Evolutionary conservation across 1,140 invertebrate species (phyloP).

Genomic region (Zaprionus lachaisei): DNA sequence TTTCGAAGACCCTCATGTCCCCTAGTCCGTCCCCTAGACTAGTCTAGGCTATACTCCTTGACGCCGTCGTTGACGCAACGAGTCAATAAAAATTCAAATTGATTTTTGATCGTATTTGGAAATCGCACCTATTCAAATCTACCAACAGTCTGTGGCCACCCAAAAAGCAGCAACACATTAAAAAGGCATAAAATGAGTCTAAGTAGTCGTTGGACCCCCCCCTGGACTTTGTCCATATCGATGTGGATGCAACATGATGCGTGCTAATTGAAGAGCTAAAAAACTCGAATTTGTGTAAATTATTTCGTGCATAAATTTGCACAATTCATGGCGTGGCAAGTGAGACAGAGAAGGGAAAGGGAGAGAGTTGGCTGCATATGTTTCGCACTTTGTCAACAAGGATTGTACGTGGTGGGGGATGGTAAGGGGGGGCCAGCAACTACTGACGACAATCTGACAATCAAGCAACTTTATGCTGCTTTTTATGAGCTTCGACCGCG

Average conservation of each 20-base stretch:
- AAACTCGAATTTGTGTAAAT: constrained; percentile 77
- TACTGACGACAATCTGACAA: constrained; percentile 55
- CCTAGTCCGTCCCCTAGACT: background rate
- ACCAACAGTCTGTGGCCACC: constrained; percentile 55
- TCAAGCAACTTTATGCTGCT: constrained; percentile 47
- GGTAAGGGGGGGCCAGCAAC: background rate
- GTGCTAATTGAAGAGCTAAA: constrained; percentile 75
- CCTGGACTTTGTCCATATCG: background rate
- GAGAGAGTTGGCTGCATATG: background rate
- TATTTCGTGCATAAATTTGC: constrained; percentile 74
- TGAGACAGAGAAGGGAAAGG: background rate
- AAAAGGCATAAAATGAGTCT: constrained; percentile 64
- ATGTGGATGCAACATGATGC: constrained; percentile 41
- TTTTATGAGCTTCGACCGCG: constrained; percentile 48
- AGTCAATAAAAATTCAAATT: constrained; percentile 76
- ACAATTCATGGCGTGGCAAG: constrained; percentile 61
- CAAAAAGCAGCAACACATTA: constrained; percentile 65
- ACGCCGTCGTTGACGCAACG: background rate
- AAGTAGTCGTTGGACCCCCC: constrained; percentile 35
- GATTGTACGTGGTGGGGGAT: constrained; percentile 23
- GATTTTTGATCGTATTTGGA: constrained; percentile 67
- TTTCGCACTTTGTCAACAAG: constrained; percentile 57
- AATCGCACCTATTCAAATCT: constrained; percentile 72
- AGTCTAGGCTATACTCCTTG: constrained; percentile 29
- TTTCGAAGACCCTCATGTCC: background rate